Conservation (phyloP, 2,797 vertebrate species). For the Gobionotothen gibberifrons region DNA sequence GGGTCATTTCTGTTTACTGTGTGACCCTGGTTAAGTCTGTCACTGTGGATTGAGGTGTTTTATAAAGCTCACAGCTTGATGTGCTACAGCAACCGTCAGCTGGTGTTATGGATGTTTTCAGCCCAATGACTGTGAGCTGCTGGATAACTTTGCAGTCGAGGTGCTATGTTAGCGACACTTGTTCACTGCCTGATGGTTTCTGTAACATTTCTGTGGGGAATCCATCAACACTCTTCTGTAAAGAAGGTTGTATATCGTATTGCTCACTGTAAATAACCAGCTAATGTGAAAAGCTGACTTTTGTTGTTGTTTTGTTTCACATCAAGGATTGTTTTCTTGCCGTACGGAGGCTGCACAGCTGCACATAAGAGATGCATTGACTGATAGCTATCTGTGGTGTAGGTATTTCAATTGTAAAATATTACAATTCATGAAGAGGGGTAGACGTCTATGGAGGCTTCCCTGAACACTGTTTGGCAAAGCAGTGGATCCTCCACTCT, state of each 20-base stretch:
- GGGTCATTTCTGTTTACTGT: constrained; percentile 74
- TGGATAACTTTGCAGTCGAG: constrained; percentile 66
- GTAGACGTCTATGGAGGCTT: constrained; percentile 45
- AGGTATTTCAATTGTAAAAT: constrained; percentile 48
- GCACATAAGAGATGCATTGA: constrained; percentile 38
- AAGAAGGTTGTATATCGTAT: constrained; percentile 65
- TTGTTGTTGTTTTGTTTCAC: constrained; percentile 55
- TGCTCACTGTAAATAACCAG: constrained; percentile 69
- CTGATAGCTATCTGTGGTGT: constrained; percentile 48
- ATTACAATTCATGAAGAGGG: constrained; percentile 54
- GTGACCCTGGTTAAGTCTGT: constrained; percentile 62
- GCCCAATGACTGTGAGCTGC: constrained; percentile 58
- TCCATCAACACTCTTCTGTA: constrained; percentile 59
- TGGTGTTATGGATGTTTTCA: constrained; percentile 63
- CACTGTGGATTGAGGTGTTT: constrained; percentile 70
- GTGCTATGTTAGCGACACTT: constrained; percentile 59
- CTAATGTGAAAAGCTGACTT: constrained; percentile 66
- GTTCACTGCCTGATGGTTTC: constrained; percentile 63
- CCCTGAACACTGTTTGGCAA: constrained; percentile 52
- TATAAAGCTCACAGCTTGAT: constrained; percentile 70
- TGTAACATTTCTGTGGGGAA: constrained; percentile 65
- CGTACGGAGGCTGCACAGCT: constrained; percentile 14
- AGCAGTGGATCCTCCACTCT: constrained; percentile 52
- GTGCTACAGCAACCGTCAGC: constrained; percentile 62
- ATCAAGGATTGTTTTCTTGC: constrained; percentile 35